phyloP scores from a whole-genome alignment of 2,888 invertebrate genomes.

The Sinotaia quadrata region DNA sequence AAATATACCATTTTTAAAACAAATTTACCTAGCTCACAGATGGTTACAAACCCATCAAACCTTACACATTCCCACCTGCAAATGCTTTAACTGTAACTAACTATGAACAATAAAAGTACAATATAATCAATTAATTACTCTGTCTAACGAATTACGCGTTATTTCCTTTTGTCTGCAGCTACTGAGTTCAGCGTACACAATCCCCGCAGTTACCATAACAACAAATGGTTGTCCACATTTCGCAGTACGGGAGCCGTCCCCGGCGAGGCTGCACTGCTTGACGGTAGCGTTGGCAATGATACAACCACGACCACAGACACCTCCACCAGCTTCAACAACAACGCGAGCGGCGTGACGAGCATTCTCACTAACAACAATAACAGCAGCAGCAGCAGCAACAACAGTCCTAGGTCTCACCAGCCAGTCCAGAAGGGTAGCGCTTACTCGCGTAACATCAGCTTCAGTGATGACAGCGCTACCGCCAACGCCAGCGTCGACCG shows the following conservation, averaged over 20 bases:
- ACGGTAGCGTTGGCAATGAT: not conserved
- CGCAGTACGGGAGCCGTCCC: slow-evolving; percentile 2
- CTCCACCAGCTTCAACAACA: slow-evolving; percentile 17
- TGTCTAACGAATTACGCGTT: too few species aligned
- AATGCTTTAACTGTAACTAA: too few species aligned
- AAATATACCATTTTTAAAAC: too few species aligned
- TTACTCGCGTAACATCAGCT: slow-evolving; percentile 57
- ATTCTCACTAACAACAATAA: slow-evolving; percentile 1
- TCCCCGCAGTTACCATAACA: slow-evolving; percentile 18
- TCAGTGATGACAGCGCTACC: slow-evolving; percentile 63
- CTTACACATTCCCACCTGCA: too few species aligned
- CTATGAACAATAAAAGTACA: too few species aligned
- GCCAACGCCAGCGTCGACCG: slow-evolving; percentile 54
- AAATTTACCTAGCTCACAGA: too few species aligned
- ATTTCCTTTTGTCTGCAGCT: not conserved
- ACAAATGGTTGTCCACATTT: slow-evolving; percentile 23
- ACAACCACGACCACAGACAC: slow-evolving; percentile 19
- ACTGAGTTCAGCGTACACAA: slow-evolving; percentile 10
- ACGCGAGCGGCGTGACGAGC: not conserved
- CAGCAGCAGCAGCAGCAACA: slow-evolving; percentile 8
- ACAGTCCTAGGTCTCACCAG: slow-evolving; percentile 16
- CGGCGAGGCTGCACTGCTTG: not conserved
- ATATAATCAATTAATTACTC: too few species aligned
- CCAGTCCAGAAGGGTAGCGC: slow-evolving; percentile 13
- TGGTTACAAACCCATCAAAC: too few species aligned